Conservation (phyloP, 2,113 vertebrate genomes). For the Prinia subflava region DNA sequence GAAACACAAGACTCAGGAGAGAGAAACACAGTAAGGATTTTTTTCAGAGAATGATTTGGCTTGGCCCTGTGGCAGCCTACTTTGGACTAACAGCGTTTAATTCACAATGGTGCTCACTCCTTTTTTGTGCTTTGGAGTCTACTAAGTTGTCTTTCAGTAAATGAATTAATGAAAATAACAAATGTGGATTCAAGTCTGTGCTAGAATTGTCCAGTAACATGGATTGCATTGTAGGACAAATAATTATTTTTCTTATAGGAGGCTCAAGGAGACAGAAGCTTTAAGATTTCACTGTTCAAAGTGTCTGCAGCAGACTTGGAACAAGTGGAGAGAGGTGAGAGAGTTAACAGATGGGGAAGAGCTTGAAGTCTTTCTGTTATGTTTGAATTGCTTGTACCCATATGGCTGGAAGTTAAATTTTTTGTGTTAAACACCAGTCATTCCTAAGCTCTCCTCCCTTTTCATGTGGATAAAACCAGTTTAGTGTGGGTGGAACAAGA, state of each 20-base stretch:
- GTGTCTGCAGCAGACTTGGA: constrained; percentile 64
- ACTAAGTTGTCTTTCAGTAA: neutral
- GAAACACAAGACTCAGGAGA: constrained; percentile 48
- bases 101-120: neutral
- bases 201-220: neutral
- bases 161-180: neutral
- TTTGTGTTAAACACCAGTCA: neutral
- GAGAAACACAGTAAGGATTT: constrained; percentile 61
- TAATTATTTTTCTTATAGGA: constrained; percentile 54
- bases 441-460: neutral
- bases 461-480: neutral
- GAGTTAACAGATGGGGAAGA: neutral
- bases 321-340: constrained; percentile 75
- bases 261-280: constrained; percentile 23
- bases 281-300: constrained; percentile 3
- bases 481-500: neutral
- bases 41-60: neutral
- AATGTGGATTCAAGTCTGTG: neutral
- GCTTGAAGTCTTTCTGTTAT: neutral
- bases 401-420: neutral
- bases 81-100: neutral
- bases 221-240: neutral
- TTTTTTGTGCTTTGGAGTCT: neutral
- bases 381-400: neutral
- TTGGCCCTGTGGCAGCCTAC: neutral